Percentiles rank a stretch among this genome's conserved stretches.
Conservation (phyloP, 2,888 invertebrate genomes). For the Drepanosiphum platanoidis region DNA sequence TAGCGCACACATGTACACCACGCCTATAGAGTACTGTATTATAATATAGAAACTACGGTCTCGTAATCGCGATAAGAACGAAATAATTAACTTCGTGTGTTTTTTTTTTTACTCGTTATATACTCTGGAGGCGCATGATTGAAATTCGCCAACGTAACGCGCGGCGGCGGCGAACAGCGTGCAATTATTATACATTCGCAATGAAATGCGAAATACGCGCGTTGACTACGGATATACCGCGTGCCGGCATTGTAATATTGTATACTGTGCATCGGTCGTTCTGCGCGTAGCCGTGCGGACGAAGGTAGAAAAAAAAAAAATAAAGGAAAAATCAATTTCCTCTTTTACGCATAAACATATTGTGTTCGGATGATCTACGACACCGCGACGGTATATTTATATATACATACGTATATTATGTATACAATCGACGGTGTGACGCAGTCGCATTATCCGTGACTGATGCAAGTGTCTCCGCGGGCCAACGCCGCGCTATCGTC, state of each 20-base stretch:
- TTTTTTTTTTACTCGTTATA: not conserved
- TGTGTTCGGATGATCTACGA: slow-evolving; percentile 22
- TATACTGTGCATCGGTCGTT: no score
- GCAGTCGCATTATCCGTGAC: slow-evolving; percentile 48
- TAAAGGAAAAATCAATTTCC: slow-evolving; percentile 24
- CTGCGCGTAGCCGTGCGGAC: no score
- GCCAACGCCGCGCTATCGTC: slow-evolving; percentile 8
- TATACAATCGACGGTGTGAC: slow-evolving; percentile 9
- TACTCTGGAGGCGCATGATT: not conserved
- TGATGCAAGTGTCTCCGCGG: slow-evolving; percentile 47
- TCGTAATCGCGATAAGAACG: slow-evolving; percentile 24
- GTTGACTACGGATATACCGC: not conserved
- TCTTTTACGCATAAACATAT: not conserved
- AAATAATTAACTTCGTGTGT: not conserved
- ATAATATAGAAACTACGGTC: no score
- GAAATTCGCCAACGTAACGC: not conserved
- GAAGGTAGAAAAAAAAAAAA: not conserved
- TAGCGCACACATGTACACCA: no score
- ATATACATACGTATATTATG: not conserved
- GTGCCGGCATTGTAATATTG: no score
- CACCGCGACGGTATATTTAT: not conserved
- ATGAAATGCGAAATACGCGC: slow-evolving; percentile 7
- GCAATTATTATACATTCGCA: not conserved
- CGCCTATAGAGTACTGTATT: no score
- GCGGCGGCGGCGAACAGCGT: not conserved